Evolutionary conservation across 2,113 vertebrate genomes (phyloP).

Genomic region (Caranx ignobilis): DNA sequence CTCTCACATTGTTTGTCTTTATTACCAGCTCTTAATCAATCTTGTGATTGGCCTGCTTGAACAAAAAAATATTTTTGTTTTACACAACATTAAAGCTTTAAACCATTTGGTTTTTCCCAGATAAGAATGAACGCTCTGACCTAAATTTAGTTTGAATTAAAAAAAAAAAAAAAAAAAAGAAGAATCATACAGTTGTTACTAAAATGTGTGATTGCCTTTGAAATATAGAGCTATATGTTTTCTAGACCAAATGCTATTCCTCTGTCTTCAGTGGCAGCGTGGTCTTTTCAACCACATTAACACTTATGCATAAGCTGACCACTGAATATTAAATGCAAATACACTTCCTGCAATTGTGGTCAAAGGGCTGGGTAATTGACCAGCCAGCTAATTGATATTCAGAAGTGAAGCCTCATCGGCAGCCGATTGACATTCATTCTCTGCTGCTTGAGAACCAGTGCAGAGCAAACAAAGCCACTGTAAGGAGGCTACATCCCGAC

Average conservation of each 20-base stretch:
- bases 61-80: too few species aligned
- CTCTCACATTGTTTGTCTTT: too few species aligned
- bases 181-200: too few species aligned
- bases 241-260: neutral
- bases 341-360: slow-evolving; percentile 7
- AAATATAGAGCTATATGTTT: neutral
- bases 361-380: slow-evolving; percentile 31
- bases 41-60: too few species aligned
- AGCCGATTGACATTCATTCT: slow-evolving; percentile 34
- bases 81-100: too few species aligned
- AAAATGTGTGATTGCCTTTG: too few species aligned
- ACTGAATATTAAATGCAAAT: neutral
- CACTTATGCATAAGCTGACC: neutral
- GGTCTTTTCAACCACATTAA: neutral
- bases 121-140: too few species aligned
- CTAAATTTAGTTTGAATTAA: too few species aligned
- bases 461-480: slow-evolving; percentile 47
- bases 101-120: too few species aligned
- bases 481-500: slow-evolving; percentile 33
- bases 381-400: slow-evolving; percentile 49
- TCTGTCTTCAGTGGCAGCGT: neutral
- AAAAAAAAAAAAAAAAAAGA: too few species aligned
- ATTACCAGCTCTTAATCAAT: too few species aligned
- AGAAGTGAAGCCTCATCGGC: slow-evolving; percentile 17
- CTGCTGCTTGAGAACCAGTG: slow-evolving; percentile 21